phyloP scores from a whole-genome alignment of 2,113 vertebrate genomes.

The Chelonoidis abingdonii region DNA sequence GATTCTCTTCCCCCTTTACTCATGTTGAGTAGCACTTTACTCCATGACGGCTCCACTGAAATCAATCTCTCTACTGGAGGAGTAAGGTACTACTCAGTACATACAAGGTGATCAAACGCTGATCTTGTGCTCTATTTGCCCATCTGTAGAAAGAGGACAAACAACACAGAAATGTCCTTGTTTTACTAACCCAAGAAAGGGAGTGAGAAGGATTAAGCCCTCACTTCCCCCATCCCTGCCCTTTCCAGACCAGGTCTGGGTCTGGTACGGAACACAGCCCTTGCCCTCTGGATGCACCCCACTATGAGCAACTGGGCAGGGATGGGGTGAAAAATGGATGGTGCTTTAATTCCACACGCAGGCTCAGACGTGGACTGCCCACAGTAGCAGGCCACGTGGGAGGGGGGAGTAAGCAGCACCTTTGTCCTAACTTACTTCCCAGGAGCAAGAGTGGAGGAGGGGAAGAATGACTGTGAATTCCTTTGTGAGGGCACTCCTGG shows the following conservation, averaged over 20 bases:
- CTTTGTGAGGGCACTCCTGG: background rate
- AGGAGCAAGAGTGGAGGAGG: background rate
- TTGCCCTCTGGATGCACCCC: background rate
- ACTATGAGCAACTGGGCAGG: background rate
- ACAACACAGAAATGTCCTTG: background rate
- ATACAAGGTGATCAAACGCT: background rate
- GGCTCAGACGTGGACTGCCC: background rate
- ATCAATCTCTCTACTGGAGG: background rate
- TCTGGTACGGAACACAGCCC: background rate
- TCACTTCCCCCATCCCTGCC: too few species aligned
- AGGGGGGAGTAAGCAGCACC: background rate
- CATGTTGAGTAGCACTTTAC: slow-evolving; percentile 27
- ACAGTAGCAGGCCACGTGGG: rapidly evolving
- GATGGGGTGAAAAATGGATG: background rate
- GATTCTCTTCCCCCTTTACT: slow-evolving; percentile 30
- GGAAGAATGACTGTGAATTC: background rate
- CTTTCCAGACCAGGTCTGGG: background rate
- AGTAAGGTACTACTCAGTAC: background rate
- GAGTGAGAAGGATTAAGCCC: too few species aligned
- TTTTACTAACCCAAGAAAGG: background rate
- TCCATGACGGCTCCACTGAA: background rate
- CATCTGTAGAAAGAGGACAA: background rate
- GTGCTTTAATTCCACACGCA: background rate
- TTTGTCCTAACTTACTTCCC: background rate
- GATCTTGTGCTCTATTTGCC: background rate